These are phyloP conservation scores for Amphipyra berbera DNA, from an alignment of 2,888 invertebrate genomes.

Conservation along the genomic window DNA sequence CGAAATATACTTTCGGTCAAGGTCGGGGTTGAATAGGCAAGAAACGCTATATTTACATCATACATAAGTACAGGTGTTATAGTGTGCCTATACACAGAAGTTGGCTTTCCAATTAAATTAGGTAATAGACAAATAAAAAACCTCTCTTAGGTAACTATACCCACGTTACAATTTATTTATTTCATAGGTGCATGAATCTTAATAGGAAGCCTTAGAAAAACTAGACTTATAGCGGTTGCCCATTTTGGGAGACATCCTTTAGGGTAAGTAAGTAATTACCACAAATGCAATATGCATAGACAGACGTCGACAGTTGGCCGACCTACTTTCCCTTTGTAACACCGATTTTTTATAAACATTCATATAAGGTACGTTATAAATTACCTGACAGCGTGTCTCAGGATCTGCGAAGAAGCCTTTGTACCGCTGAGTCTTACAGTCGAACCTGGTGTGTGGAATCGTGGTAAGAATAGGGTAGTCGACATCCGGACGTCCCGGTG, in stretches of 20 bases:
- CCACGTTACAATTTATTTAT: background rate
- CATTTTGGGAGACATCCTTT: conserved; percentile 58
- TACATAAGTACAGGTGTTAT: no score
- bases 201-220: conserved; percentile 27
- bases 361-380: conserved; percentile 31
- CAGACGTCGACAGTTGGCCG: conserved; percentile 51
- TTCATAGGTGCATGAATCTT: conserved; percentile 9
- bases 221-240: conserved; percentile 28
- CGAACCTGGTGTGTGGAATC: conserved; percentile 94
- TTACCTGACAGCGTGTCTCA: conserved; percentile 94
- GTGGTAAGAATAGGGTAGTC: conserved; percentile 94
- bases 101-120: no score
- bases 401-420: conserved; percentile 97
- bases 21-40: no score
- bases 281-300: conserved; percentile 59
- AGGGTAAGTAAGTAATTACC: conserved; percentile 45
- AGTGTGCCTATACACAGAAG: no score
- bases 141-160: background rate
- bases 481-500: conserved; percentile 92
- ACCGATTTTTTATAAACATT: conserved; percentile 50
- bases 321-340: conserved; percentile 58
- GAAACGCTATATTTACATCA: no score
- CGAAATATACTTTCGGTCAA: no score
- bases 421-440: conserved; percentile 95
- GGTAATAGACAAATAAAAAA: background rate